Percentiles rank a stretch among this genome's conserved stretches.
phyloP scores from a whole-genome alignment of 2,888 invertebrate species.

The Ischnura elegans region DNA sequence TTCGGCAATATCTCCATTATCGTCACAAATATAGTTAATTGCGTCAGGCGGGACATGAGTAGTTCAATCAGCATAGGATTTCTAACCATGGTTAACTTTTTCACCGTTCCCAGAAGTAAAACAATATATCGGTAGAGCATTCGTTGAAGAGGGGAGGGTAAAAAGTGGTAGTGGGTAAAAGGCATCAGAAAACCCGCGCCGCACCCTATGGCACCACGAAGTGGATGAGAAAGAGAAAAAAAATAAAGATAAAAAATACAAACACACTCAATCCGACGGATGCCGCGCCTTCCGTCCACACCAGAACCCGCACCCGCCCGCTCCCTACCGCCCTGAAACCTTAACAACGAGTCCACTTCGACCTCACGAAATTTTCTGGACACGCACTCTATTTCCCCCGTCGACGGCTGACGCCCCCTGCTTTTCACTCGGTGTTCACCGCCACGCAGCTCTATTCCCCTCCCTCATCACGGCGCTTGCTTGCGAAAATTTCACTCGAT shows the following conservation, averaged over 20 bases:
- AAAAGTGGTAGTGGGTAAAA: too few species aligned
- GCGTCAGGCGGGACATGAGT: too few species aligned
- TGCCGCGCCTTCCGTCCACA: background rate
- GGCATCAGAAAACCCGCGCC: background rate
- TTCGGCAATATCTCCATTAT: too few species aligned
- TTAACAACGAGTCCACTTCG: background rate
- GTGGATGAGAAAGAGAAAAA: background rate
- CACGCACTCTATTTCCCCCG: conserved; percentile 6
- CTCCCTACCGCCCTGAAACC: background rate
- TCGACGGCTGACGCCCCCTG: background rate
- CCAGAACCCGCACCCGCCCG: background rate
- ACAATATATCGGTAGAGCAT: too few species aligned
- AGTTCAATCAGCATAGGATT: too few species aligned
- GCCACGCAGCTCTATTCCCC: background rate
- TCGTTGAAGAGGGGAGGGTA: too few species aligned
- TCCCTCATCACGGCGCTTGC: background rate
- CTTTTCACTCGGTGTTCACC: background rate
- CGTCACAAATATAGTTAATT: too few species aligned
- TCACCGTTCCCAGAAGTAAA: too few species aligned
- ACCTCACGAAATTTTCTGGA: conserved; percentile 38
- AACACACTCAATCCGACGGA: background rate
- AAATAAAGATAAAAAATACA: background rate
- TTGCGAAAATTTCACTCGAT: conserved; percentile 14
- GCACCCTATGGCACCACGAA: background rate
- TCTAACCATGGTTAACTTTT: too few species aligned